A percentile compares a stretch with the other conserved stretches of the same genome.
These are phyloP conservation scores for Caranx ignobilis DNA, from an alignment of 2,113 vertebrate genomes.

Conservation along the genomic window DNA sequence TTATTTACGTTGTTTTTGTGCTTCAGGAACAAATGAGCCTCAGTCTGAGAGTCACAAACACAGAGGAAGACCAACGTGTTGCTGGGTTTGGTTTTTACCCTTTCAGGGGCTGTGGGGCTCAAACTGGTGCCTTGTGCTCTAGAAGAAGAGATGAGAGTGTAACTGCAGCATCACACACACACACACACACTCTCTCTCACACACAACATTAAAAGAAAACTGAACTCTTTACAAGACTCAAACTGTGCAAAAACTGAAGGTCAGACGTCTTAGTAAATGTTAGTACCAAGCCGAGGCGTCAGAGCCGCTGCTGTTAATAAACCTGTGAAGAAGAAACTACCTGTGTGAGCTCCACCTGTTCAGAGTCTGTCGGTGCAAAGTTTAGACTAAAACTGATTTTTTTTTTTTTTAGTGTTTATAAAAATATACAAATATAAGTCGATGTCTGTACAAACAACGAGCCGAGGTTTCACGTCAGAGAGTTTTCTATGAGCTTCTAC, in stretches of 20 bases:
- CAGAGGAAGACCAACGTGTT: no score
- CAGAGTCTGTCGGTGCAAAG: slow-evolving; percentile 44
- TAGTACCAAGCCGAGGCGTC: slow-evolving; percentile 73
- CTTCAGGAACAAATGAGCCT: not conserved
- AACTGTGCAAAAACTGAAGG: slow-evolving; percentile 79
- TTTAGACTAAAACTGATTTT: slow-evolving; percentile 46
- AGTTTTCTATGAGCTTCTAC: slow-evolving; percentile 12
- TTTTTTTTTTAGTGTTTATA: slow-evolving; percentile 58
- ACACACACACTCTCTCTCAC: slow-evolving; percentile 2
- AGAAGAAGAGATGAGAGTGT: slow-evolving; percentile 38
- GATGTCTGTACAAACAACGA: slow-evolving; percentile 52
- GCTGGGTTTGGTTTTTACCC: not conserved
- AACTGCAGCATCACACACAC: slow-evolving; percentile 35
- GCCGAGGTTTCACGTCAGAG: slow-evolving; percentile 31
- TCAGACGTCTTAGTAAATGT: slow-evolving; percentile 69
- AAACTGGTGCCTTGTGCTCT: slow-evolving; percentile 11
- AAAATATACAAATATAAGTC: slow-evolving; percentile 74
- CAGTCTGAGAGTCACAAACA: not conserved
- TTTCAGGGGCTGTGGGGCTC: not conserved
- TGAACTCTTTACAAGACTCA: slow-evolving; percentile 49
- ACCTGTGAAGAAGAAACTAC: slow-evolving; percentile 24
- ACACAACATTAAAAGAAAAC: slow-evolving; percentile 13
- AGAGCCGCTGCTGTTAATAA: slow-evolving; percentile 47
- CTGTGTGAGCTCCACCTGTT: slow-evolving; percentile 22
- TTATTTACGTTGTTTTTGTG: no score